Conservation (phyloP, 1,140 invertebrate species). For the Drosophila saltans region DNA sequence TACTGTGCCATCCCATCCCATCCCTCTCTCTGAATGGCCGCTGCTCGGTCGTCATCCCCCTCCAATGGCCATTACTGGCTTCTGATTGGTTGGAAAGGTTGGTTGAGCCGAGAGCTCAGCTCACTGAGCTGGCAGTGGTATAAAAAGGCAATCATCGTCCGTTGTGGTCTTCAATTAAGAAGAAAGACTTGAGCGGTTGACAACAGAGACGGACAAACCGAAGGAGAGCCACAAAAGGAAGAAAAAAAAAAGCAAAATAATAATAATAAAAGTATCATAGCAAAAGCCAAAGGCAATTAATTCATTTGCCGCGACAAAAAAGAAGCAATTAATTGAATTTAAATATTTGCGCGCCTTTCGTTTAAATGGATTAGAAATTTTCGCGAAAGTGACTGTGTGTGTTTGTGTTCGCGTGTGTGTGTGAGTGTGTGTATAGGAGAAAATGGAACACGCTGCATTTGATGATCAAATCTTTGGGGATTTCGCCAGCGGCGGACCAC, state of each 20-base stretch:
- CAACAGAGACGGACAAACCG: slow-evolving; percentile 34
- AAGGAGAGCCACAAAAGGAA: slow-evolving; percentile 36
- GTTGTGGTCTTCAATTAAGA: slow-evolving; percentile 82
- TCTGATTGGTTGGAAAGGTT: slow-evolving; percentile 67
- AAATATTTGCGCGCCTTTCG: slow-evolving; percentile 56
- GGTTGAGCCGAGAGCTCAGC: slow-evolving; percentile 45
- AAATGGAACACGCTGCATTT: slow-evolving; percentile 89
- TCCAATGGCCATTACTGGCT: slow-evolving; percentile 58
- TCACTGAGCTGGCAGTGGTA: slow-evolving; percentile 62
- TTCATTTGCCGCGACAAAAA: slow-evolving; percentile 66
- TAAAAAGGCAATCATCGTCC: slow-evolving; percentile 83
- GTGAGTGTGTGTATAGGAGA: slow-evolving; percentile 14
- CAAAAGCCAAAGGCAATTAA: slow-evolving; percentile 72
- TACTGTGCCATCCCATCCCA: slow-evolving; percentile 3
- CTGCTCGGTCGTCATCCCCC: slow-evolving; percentile 38
- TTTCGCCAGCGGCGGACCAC: slow-evolving; percentile 83
- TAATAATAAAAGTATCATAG: slow-evolving; percentile 8
- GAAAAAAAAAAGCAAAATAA: slow-evolving; percentile 8
- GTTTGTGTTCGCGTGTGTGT: slow-evolving; percentile 16
- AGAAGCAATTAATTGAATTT: slow-evolving; percentile 56
- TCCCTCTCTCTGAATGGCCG: slow-evolving; percentile 39
- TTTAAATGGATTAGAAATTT: slow-evolving; percentile 61
- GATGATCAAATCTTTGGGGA: slow-evolving; percentile 90
- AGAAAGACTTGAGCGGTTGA: slow-evolving; percentile 65
- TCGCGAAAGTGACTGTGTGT: slow-evolving; percentile 25